Evolutionary conservation across 2,888 invertebrate genomes (phyloP), one percentile per base, ranked within the genome.

Genomic region (Aleiodes testaceus): DNA sequence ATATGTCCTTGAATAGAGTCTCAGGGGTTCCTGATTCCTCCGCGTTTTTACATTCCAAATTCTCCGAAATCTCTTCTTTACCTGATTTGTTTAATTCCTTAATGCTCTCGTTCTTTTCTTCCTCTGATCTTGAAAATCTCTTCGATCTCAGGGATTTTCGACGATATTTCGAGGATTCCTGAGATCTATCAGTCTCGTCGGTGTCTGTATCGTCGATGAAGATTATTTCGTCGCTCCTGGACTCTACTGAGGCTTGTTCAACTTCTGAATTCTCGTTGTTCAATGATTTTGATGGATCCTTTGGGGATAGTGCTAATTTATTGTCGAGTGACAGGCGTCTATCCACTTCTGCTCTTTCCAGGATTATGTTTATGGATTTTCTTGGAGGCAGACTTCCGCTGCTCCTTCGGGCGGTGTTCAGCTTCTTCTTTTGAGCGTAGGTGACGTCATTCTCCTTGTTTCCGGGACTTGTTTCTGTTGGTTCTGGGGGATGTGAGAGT

Each of bases 1-100:
- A 68, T 63, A 83, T 79, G 52, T 85, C 81, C 75, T 81, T 77
- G 67, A 85, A 84, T 14, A 81, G 66, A 47, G 63, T 53, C 30
- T 55, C 75, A 2, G 72, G 49, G 67, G 73, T 4, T 3, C 7
- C 72, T 14, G 26, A 45, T 6, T 81, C 77, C 2, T 68, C 72
- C 22, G 78, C 78, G 16, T 74, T 75, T 7, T 77, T 78, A 4
- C 72, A 26, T n/a, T 72, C 75, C 44, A 44, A 74, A 18, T 61
- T 66, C 6, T 12, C 45, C 7, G 67, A 65, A 50, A 49, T 52
- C 9, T 44, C 63, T 7, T 42, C 45, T 49, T 20, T 45, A 4
- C 26, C 45, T 9, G n/a, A 20, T 50, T 50, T 22, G 42, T 59
- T 53, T 36, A 50, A 14, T 44, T 42, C 42, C 4, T 61, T 11